Conservation (phyloP, 2,113 vertebrate species). For the Oncorhynchus tshawytscha region DNA sequence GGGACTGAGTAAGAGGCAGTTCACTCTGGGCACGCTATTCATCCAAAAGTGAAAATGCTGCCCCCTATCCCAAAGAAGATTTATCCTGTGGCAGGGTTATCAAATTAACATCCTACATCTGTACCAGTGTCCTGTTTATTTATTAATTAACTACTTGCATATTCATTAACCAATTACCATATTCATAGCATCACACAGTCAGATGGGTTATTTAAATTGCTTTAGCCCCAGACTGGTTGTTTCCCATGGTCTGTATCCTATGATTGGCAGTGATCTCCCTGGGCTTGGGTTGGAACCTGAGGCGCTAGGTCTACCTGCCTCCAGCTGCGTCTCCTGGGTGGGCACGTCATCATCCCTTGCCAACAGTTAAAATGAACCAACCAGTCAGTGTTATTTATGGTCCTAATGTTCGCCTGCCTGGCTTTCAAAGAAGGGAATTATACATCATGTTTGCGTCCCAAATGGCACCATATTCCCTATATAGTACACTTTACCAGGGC, state of each 20-base stretch:
- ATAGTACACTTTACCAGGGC: no score
- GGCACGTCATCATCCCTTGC: not conserved
- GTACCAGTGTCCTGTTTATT: not conserved
- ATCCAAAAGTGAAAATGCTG: no score
- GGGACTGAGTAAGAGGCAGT: no score
- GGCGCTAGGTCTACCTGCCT: not conserved
- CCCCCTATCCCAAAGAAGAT: no score
- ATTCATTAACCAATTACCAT: no score
- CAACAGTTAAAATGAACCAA: not conserved
- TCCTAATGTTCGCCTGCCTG: not conserved
- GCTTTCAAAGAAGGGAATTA: not conserved
- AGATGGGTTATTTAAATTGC: not conserved
- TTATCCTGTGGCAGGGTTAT: no score
- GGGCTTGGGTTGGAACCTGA: not conserved
- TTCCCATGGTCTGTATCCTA: not conserved
- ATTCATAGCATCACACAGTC: not conserved
- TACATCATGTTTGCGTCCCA: no score
- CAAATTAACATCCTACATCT: no score
- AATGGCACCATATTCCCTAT: no score
- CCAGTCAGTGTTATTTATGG: not conserved
- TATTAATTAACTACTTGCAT: no score
- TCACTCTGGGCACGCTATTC: no score
- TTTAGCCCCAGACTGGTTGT: not conserved
- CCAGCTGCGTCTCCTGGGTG: not conserved
- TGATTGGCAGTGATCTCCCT: not conserved